These are phyloP conservation scores for Poeciliopsis turneri DNA, from an alignment of 2,797 vertebrate species.

Conservation along the genomic window DNA sequence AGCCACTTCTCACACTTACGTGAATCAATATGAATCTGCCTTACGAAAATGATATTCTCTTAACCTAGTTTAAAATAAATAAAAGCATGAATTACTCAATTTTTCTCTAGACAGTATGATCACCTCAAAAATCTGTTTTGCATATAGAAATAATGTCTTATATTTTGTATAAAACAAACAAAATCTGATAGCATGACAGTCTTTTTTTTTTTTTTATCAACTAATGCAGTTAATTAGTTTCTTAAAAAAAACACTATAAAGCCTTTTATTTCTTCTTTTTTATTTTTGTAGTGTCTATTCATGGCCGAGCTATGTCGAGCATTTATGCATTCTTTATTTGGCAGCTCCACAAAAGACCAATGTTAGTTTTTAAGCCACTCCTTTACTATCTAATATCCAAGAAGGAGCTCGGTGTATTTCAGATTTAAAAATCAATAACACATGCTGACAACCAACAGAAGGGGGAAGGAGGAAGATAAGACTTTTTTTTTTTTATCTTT, in stretches of 20 bases:
- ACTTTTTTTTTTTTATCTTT: not conserved
- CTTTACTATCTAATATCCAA: not conserved
- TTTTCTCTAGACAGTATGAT: no score
- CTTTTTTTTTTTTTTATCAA: no score
- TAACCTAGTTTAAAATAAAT: not conserved
- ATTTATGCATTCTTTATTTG: not conserved
- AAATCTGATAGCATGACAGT: no score
- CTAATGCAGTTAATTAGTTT: no score
- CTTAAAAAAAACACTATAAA: no score
- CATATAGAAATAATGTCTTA: not conserved
- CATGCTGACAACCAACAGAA: not conserved
- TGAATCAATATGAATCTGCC: not conserved
- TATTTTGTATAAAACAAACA: not conserved
- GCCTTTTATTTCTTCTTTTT: not conserved
- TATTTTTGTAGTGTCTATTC: not conserved
- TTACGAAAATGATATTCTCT: not conserved
- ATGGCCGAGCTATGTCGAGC: not conserved
- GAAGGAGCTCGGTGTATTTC: not conserved
- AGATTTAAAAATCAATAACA: not conserved
- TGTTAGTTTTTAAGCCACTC: not conserved
- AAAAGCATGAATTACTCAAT: not conserved
- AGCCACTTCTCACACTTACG: not conserved
- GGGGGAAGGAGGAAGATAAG: not conserved
- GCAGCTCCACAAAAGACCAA: not conserved
- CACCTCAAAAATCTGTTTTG: not conserved